Evolutionary conservation across 2,888 invertebrate genomes (phyloP).

Genomic region (Congeria kusceri): DNA sequence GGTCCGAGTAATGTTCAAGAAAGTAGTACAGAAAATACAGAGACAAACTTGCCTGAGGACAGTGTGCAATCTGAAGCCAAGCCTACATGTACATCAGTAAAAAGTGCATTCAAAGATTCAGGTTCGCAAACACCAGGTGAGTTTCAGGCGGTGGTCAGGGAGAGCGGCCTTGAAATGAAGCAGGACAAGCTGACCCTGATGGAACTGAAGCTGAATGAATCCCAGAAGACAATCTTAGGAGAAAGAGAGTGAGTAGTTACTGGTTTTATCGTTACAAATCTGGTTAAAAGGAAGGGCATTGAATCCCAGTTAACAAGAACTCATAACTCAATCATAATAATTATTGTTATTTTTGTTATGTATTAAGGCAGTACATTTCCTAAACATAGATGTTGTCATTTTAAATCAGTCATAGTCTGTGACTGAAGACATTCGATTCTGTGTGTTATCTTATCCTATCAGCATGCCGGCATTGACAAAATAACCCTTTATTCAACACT

Average conservation of each 20-base stretch:
- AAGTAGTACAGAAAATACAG: constrained; percentile 8
- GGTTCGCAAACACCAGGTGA: neutral
- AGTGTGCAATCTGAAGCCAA: constrained; percentile 4
- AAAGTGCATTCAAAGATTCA: neutral
- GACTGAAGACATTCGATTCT: too few species aligned
- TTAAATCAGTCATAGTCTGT: too few species aligned
- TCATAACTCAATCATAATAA: too few species aligned
- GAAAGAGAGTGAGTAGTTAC: constrained; percentile 91
- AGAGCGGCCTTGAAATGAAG: constrained; percentile 58
- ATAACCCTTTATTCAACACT: too few species aligned
- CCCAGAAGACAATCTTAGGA: constrained; percentile 90
- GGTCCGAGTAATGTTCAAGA: constrained; percentile 28
- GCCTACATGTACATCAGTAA: neutral
- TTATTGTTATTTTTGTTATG: too few species aligned
- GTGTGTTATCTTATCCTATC: too few species aligned
- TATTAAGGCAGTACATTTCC: too few species aligned
- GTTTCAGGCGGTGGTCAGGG: constrained; percentile 2
- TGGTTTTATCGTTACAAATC: too few species aligned
- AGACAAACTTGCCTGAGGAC: neutral
- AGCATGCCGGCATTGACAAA: too few species aligned
- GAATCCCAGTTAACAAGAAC: too few species aligned
- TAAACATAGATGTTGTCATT: too few species aligned
- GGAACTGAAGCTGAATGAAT: constrained; percentile 90
- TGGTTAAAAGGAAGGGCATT: too few species aligned
- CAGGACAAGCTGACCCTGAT: constrained; percentile 84